Evolutionary conservation across 1,140 invertebrate species (phyloP), one percentile per base, ranked within the genome.

Genomic region (Drosophila setifemur): DNA sequence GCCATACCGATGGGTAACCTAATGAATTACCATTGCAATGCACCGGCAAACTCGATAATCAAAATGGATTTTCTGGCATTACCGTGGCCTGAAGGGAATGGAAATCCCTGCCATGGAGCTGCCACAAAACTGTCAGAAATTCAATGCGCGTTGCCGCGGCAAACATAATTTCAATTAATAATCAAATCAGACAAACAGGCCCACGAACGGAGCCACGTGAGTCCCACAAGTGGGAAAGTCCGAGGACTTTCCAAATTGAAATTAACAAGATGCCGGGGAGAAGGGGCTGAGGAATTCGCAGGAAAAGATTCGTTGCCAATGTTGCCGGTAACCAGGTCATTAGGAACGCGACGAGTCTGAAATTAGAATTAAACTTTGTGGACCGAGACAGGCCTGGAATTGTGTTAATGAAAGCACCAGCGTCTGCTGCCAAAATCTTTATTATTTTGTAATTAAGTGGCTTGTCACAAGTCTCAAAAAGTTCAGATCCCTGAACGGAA

Each of bases 381-480:
- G 31, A 18, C 9, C 26, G 43, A 33, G 52, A 43, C 26, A 43
- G 37, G 47, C 12, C 47, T 26, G 42, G 68, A 82, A 82, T 78
- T 85, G 78, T 85, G 73, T 85, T 78, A 85, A 85, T 79, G 75
- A 85, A 66, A 40, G 58, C 67, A 14, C 26, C 67, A 42, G 52
- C 42, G 71, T 78, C 79, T 81, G 79, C 52, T 29, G 50, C 29
- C 39, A 49, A 79, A 86, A 85, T 85, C 81, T 86, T 82, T 86
- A 85, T 85, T 85, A 85, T 85, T 85, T 85, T 81, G 70, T 85
- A 86, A 85, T 86, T 81, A 85, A 86, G 79, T 86, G 73, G 81
- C 79, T 85, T 74, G 74, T 77, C 64, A 61, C 76, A 58, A 67
- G 57, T 48, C 23, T 52, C 48, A 55, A 57, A 73, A 72, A 63